Evolutionary conservation across 2,888 invertebrate genomes (phyloP).

Genomic region (Prosopocoilus inquinatus): DNA sequence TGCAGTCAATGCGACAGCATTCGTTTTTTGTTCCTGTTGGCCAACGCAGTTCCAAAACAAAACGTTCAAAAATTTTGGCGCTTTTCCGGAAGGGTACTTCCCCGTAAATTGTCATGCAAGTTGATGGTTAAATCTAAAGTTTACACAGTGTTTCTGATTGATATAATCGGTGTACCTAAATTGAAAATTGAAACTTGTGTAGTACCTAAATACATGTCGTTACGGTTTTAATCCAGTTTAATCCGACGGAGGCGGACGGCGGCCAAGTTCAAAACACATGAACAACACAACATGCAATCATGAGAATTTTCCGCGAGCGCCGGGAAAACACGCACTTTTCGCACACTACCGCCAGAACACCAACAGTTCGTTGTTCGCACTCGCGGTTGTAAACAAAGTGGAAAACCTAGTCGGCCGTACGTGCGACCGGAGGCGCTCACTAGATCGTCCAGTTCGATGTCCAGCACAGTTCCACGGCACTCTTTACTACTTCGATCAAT

Average conservation of each 20-base stretch:
- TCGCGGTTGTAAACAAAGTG: constrained; percentile 32
- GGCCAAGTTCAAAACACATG: constrained; percentile 2
- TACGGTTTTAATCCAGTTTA: constrained; percentile 11
- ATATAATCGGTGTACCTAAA: not conserved
- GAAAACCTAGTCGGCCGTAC: constrained; percentile 27
- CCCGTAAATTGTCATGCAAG: too few relatives aligned
- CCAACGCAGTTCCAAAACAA: too few relatives aligned
- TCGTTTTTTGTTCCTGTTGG: too few relatives aligned
- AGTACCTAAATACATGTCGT: constrained; percentile 19
- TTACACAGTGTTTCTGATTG: constrained; percentile 4
- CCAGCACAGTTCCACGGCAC: constrained; percentile 30
- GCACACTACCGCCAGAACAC: constrained; percentile 18
- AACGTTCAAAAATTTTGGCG: too few relatives aligned
- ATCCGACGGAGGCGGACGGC: constrained; percentile 4
- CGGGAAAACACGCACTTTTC: constrained; percentile 16
- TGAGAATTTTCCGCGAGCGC: not conserved
- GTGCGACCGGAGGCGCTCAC: constrained; percentile 28
- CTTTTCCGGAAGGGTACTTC: too few relatives aligned
- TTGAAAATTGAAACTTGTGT: not conserved
- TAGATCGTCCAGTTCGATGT: constrained; percentile 32
- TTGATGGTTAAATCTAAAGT: constrained; percentile 2
- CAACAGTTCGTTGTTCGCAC: constrained; percentile 14
- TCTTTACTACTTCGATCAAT: constrained; percentile 30
- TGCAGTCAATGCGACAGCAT: too few relatives aligned
- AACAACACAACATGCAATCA: constrained; percentile 1